Conservation (phyloP, 2,888 invertebrate species). For the Plagiodera versicolora region DNA sequence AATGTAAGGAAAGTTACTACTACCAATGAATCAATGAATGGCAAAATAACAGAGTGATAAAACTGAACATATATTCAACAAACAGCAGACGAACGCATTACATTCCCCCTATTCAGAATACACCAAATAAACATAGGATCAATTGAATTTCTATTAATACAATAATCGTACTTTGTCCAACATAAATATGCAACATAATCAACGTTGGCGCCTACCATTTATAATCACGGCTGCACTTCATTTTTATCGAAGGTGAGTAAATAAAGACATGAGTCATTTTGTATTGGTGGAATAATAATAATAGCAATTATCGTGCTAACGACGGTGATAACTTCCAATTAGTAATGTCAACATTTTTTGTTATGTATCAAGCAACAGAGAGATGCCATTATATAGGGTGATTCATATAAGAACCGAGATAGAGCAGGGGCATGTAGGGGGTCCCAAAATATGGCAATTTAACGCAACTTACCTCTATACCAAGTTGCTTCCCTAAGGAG, state of each 20-base stretch:
- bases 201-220: neutral
- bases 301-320: slow-evolving; percentile 7
- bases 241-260: neutral
- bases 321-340: neutral
- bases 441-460: no score
- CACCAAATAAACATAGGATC: neutral
- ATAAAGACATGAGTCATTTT: neutral
- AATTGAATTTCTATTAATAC: neutral
- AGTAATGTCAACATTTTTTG: slow-evolving; percentile 3
- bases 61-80: no score
- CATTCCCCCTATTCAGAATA: no score
- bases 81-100: no score
- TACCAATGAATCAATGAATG: no score
- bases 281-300: slow-evolving; percentile 4
- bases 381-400: no score
- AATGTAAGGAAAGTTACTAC: no score
- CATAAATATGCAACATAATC: neutral
- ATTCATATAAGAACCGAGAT: no score
- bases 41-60: no score
- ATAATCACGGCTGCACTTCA: neutral
- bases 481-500: no score
- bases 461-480: no score
- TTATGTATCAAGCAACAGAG: neutral
- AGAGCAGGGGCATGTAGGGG: no score
- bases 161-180: neutral